phyloP scores from a whole-genome alignment of 2,797 vertebrate genomes.

The Anas bernieri region DNA sequence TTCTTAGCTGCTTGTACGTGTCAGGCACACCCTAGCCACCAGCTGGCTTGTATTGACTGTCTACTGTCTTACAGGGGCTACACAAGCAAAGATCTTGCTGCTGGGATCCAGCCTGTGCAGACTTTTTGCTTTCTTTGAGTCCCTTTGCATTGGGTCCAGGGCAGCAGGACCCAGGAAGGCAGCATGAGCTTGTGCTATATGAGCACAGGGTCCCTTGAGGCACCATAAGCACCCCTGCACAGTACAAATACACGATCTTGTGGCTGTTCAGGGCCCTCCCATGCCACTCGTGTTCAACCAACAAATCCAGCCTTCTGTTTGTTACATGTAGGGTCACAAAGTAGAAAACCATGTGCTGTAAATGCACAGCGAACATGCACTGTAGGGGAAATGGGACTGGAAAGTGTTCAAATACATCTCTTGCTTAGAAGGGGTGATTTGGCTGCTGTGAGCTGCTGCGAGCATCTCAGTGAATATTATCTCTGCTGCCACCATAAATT shows the following conservation, averaged over 20 bases:
- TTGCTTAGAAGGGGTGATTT: neutral
- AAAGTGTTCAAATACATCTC: neutral
- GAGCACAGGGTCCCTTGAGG: neutral
- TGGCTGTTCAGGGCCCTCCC: neutral
- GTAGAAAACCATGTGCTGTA: neutral
- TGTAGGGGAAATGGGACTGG: neutral
- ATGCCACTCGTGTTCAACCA: accelerated
- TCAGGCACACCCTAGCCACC: neutral
- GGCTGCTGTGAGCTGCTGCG: neutral
- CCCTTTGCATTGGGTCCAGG: neutral
- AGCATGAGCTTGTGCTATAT: neutral
- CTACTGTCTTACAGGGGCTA: neutral
- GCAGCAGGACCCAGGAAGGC: accelerated
- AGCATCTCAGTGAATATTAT: neutral
- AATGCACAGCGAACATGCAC: neutral
- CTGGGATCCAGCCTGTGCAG: neutral
- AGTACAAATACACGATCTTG: neutral
- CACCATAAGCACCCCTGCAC: neutral
- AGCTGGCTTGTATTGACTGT: neutral
- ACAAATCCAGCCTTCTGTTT: neutral
- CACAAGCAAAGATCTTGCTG: neutral
- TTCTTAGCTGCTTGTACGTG: neutral
- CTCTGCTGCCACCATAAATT: neutral
- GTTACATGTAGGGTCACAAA: neutral
- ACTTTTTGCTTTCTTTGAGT: neutral